Evolutionary conservation across 2,113 vertebrate species (phyloP).

Genomic region (Pyrgilauda ruficollis): DNA sequence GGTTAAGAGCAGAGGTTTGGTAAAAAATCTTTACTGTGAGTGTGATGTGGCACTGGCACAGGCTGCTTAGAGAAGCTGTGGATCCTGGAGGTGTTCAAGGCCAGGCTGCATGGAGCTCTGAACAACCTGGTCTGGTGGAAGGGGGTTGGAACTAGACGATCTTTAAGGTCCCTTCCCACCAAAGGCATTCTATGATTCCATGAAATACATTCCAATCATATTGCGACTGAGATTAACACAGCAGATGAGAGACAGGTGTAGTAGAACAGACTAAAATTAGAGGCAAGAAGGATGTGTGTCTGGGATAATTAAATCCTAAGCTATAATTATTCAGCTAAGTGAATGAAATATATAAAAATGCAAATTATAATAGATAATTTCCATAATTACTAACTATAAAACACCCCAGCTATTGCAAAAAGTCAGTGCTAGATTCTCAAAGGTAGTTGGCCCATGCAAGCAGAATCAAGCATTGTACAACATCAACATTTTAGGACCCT

Average conservation of each 20-base stretch:
- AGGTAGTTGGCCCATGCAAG: background rate
- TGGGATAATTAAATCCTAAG: conserved; percentile 42
- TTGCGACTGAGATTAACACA: background rate
- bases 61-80: background rate
- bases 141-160: background rate
- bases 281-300: background rate
- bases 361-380: conserved; percentile 49
- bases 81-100: background rate
- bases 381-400: conserved; percentile 47
- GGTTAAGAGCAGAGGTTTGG: background rate
- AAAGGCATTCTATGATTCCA: background rate
- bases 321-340: conserved; percentile 36
- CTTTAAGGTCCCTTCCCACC: background rate
- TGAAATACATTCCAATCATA: background rate
- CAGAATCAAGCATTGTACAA: background rate
- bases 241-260: conserved; percentile 30
- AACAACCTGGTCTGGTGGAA: background rate
- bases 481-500: background rate
- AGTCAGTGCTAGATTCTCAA: background rate
- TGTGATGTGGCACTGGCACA: background rate
- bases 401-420: background rate
- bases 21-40: background rate
- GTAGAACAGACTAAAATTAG: conserved; percentile 37
- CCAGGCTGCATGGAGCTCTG: background rate
- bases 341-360: conserved; percentile 35